phyloP scores from a whole-genome alignment of 1,140 invertebrate genomes.

The Caenorhabditis inopinata region DNA sequence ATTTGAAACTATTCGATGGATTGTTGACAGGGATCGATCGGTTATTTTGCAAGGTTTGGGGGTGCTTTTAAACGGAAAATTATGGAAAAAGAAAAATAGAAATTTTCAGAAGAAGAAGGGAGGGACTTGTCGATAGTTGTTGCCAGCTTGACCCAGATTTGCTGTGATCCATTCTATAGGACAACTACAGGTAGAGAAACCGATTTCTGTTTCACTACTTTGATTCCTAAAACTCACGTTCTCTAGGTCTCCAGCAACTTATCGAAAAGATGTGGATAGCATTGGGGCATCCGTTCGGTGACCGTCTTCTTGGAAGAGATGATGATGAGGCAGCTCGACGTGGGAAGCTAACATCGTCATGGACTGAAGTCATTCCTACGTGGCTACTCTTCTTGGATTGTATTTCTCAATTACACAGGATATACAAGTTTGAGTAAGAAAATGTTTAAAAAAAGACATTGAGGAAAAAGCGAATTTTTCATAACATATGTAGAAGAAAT shows the following conservation, averaged over 20 bases:
- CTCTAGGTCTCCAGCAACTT: constrained; percentile 25
- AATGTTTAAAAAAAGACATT: neutral
- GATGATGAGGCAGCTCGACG: neutral
- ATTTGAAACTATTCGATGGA: constrained; percentile 7
- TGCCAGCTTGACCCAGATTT: constrained; percentile 19
- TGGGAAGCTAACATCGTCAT: neutral
- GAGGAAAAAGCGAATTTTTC: too few species aligned
- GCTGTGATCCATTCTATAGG: constrained; percentile 17
- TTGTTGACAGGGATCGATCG: constrained; percentile 20
- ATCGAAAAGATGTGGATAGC: constrained; percentile 41
- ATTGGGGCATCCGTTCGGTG: constrained; percentile 33
- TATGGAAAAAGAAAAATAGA: neutral
- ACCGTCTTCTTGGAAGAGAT: neutral
- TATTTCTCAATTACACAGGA: constrained; percentile 28
- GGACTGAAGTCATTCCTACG: neutral
- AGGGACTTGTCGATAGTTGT: constrained; percentile 21
- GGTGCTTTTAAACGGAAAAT: neutral
- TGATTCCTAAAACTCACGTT: neutral
- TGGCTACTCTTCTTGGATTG: constrained; percentile 41
- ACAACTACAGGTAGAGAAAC: neutral
- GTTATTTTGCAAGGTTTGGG: constrained; percentile 33
- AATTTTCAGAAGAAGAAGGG: constrained; percentile 26
- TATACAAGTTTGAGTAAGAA: constrained; percentile 20
- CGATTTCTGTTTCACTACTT: neutral
- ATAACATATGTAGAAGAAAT: too few species aligned